phyloP scores from a whole-genome alignment of 2,113 vertebrate species.

The Papio anubis region DNA sequence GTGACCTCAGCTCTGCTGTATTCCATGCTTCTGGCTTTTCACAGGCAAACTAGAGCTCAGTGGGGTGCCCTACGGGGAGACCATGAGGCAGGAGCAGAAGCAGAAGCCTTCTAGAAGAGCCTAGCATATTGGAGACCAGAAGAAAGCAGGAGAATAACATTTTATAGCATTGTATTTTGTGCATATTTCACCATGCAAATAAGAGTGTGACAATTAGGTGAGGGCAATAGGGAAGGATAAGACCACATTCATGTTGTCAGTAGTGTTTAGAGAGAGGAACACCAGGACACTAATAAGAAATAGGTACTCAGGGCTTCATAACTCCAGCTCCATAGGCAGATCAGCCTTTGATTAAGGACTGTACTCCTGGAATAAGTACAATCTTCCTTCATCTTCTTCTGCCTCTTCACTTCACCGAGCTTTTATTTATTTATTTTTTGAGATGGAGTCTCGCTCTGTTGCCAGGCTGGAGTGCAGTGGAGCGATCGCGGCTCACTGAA shows the following conservation, averaged over 20 bases:
- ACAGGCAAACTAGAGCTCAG: not conserved
- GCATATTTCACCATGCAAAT: not conserved
- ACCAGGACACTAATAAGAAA: not conserved
- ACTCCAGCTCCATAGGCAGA: not conserved
- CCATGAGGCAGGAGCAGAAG: not conserved
- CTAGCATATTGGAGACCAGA: not conserved
- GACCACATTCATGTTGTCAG: not conserved
- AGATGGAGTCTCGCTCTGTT: no score
- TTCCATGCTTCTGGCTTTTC: not conserved
- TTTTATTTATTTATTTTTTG: no score
- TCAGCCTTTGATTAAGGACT: not conserved
- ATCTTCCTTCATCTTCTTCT: not conserved
- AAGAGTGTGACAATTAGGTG: not conserved
- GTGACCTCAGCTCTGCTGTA: not conserved
- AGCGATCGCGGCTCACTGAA: no score
- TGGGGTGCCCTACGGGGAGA: not conserved
- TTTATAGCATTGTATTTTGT: not conserved
- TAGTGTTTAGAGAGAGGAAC: not conserved
- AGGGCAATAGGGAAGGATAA: not conserved
- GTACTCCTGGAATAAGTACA: not conserved
- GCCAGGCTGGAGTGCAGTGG: no score
- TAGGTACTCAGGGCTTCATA: not conserved
- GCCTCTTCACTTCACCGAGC: not conserved
- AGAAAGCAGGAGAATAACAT: not conserved
- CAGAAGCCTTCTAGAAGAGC: not conserved